Conservation (phyloP, 30 jellyfish, hydroid and myxozoan genomes). For the Pseudorhiza aurosa region DNA sequence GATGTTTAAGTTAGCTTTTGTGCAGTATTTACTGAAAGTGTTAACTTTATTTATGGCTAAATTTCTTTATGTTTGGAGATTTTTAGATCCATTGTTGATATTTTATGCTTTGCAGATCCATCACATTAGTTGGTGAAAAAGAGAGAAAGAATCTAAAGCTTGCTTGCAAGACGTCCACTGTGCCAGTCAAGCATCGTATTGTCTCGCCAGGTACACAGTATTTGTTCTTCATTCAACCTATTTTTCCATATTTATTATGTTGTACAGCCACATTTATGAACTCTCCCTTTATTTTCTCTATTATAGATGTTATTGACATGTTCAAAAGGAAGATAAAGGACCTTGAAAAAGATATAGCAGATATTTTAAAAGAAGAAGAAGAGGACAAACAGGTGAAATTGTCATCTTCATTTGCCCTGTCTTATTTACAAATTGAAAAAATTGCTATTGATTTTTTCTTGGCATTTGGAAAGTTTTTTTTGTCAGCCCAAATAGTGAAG, state of each 20-base stretch:
- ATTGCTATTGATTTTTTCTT: no score
- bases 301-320: slow-evolving; percentile 67
- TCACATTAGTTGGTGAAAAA: slow-evolving; percentile 94
- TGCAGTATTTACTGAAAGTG: no score
- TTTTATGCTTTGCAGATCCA: slow-evolving; percentile 62
- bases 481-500: no score
- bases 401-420: no score
- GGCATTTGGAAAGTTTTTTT: no score
- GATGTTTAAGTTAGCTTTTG: no score
- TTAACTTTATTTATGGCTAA: no score
- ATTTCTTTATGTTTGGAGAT: no score
- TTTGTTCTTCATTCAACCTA: not conserved
- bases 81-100: not conserved
- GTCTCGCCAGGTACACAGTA: slow-evolving; percentile 73
- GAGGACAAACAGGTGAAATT: slow-evolving; percentile 83
- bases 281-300: not conserved
- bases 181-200: slow-evolving; percentile 90
- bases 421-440: no score
- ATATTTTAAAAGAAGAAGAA: slow-evolving; percentile 83
- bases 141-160: slow-evolving; percentile 90
- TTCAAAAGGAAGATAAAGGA: slow-evolving; percentile 63
- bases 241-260: not conserved
- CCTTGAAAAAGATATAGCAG: slow-evolving; percentile 74
- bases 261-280: not conserved
- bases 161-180: slow-evolving; percentile 71